phyloP scores from a whole-genome alignment of 2,797 vertebrate genomes.

The Acanthurus lineatus region DNA sequence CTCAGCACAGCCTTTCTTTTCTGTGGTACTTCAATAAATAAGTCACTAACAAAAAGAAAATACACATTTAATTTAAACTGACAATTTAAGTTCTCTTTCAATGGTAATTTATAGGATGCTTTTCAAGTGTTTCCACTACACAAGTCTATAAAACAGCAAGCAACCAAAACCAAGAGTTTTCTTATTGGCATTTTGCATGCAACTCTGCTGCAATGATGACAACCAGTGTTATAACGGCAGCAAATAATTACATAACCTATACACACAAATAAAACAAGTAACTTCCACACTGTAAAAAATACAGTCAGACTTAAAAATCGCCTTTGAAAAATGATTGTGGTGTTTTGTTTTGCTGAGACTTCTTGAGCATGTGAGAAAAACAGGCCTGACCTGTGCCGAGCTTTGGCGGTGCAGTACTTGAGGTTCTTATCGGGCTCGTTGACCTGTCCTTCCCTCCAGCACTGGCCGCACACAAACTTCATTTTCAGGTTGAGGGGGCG shows the following conservation, averaged over 20 bases:
- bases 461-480: constrained; percentile 99
- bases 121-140: too few species aligned
- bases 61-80: too few species aligned
- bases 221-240: background rate
- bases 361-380: too few species aligned
- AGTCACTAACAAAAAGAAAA: too few species aligned
- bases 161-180: background rate
- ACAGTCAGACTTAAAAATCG: background rate
- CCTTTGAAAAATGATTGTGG: background rate
- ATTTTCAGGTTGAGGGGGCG: constrained; percentile 95
- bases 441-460: constrained; percentile 97
- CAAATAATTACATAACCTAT: background rate
- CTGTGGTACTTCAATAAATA: too few species aligned
- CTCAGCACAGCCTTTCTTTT: too few species aligned
- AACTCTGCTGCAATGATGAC: background rate
- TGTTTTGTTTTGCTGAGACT: background rate
- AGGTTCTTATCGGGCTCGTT: constrained; percentile 98
- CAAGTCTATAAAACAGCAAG: background rate
- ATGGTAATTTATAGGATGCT: too few species aligned
- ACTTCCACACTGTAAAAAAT: background rate
- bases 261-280: background rate
- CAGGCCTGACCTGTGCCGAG: constrained; percentile 91
- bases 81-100: too few species aligned
- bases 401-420: constrained; percentile 98
- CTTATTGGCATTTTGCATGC: background rate